These are phyloP conservation scores for Macrobrachium rosenbergii DNA, from an alignment of 1,140 invertebrate genomes.

Conservation along the genomic window DNA sequence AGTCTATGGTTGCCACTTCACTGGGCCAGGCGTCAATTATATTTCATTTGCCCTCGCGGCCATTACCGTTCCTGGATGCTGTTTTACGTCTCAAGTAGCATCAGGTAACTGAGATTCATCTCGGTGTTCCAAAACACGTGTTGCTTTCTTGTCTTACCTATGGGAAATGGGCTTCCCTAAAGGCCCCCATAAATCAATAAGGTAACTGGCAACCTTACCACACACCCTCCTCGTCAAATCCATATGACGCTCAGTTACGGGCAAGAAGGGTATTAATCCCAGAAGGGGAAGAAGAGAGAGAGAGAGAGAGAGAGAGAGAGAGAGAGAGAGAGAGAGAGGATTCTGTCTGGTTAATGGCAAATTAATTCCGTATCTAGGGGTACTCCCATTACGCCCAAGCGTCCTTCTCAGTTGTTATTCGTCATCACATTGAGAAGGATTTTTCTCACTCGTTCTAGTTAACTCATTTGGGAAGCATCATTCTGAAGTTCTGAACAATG, in stretches of 20 bases:
- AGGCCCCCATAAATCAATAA: background rate
- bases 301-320: conserved; percentile 5
- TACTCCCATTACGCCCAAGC: too few relatives aligned
- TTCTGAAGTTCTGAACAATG: too few relatives aligned
- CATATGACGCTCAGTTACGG: conserved; percentile 46
- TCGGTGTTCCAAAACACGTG: background rate
- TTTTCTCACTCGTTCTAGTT: too few relatives aligned
- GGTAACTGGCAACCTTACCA: conserved; percentile 33
- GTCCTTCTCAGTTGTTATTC: too few relatives aligned
- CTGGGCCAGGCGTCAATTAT: background rate
- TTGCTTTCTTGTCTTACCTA: background rate
- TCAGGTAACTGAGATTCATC: too few relatives aligned
- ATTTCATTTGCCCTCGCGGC: background rate
- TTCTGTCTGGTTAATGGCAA: background rate
- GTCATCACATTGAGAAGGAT: too few relatives aligned
- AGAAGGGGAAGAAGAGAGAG: background rate
- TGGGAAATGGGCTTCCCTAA: too few relatives aligned
- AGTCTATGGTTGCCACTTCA: conserved; percentile 27
- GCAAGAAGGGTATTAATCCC: conserved; percentile 25
- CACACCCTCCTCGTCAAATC: conserved; percentile 45
- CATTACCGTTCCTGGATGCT: background rate
- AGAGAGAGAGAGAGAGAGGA: background rate
- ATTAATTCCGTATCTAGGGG: background rate
- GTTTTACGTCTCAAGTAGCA: too few relatives aligned
- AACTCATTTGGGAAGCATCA: too few relatives aligned